Percentiles rank a stretch among this genome's conserved stretches.
These are phyloP conservation scores for Vultur gryphus DNA, from an alignment of 2,797 vertebrate genomes.

Conservation along the genomic window DNA sequence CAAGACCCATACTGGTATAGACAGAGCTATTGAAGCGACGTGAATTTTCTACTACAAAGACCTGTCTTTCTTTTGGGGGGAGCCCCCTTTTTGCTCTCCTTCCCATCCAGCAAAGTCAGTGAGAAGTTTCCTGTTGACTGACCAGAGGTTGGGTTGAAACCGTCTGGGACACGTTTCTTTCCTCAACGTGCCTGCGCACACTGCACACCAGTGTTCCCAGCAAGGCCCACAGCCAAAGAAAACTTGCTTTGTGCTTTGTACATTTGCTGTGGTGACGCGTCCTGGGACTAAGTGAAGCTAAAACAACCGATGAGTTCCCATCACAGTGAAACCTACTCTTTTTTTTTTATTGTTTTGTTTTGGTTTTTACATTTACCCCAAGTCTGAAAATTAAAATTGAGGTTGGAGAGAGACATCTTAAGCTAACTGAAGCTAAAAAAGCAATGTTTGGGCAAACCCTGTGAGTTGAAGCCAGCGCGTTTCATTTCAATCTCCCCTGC, in stretches of 20 bases:
- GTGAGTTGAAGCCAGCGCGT: neutral
- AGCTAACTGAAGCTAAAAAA: neutral
- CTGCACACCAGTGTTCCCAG: neutral
- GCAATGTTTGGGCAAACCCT: neutral
- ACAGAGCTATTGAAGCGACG: neutral
- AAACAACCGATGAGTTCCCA: neutral
- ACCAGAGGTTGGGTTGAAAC: neutral
- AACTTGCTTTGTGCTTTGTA: neutral
- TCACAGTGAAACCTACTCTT: neutral
- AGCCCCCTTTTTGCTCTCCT: neutral
- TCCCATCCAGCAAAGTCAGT: neutral
- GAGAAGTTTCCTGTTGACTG: neutral
- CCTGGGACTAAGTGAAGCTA: neutral
- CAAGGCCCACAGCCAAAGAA: neutral
- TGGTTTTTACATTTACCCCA: neutral
- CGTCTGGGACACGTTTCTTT: rapidly evolving
- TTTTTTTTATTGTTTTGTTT: neutral
- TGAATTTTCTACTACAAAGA: neutral
- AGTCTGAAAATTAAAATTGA: neutral
- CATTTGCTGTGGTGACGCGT: neutral
- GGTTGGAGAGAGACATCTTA: neutral
- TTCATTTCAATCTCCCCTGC: neutral
- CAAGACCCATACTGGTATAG: neutral
- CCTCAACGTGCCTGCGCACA: rapidly evolving
- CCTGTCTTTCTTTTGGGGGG: neutral